Conservation (phyloP, 2,888 invertebrate genomes). For the Synergus itoensis region DNA sequence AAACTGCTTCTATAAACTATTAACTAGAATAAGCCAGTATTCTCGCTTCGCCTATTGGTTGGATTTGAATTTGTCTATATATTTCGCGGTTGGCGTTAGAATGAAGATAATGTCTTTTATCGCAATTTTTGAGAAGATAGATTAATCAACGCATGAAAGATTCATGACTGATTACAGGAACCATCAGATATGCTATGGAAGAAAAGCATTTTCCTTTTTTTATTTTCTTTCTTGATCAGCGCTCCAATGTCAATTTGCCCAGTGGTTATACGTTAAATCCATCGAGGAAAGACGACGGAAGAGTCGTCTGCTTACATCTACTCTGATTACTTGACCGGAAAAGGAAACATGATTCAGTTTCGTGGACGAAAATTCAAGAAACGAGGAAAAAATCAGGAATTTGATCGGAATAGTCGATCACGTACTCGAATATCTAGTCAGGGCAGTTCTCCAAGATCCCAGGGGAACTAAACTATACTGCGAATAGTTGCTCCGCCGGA, state of each 20-base stretch:
- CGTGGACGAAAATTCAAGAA: neutral
- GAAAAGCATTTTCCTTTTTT: conserved; percentile 41
- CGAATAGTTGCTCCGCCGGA: conserved; percentile 61
- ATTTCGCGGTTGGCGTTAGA: no score
- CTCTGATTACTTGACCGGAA: conserved; percentile 69
- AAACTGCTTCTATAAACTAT: no score
- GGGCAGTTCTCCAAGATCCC: conserved; percentile 30
- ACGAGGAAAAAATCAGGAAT: conserved; percentile 48
- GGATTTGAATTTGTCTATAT: no score
- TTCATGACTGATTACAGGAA: conserved; percentile 71
- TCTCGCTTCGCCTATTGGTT: no score
- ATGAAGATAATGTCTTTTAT: no score
- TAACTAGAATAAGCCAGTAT: no score
- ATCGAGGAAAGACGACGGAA: neutral
- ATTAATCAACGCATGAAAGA: conserved; percentile 73
- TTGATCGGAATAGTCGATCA: conserved; percentile 34
- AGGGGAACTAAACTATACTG: conserved; percentile 29
- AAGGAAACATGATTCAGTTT: conserved; percentile 53
- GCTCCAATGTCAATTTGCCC: conserved; percentile 16
- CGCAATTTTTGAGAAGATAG: conserved; percentile 55
- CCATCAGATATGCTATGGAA: conserved; percentile 50
- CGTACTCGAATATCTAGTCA: conserved; percentile 14
- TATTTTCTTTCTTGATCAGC: neutral
- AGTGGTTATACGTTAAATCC: neutral
- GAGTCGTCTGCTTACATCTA: conserved; percentile 4